phyloP scores from a whole-genome alignment of 2,797 vertebrate species.

The Sebastolobus altivelis region DNA sequence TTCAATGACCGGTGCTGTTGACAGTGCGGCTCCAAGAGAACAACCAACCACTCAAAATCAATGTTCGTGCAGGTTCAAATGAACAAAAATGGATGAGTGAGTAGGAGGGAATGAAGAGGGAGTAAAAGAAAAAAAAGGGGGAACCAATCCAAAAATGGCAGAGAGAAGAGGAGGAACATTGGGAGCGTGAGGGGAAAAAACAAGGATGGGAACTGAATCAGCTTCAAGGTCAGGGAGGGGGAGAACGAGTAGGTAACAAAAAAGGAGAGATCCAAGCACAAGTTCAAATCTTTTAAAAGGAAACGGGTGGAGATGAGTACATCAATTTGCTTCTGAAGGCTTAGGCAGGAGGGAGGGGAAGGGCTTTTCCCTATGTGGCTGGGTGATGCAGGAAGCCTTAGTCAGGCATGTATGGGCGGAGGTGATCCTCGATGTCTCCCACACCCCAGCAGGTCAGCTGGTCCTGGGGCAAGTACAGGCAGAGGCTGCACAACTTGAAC shows the following conservation, averaged over 20 bases:
- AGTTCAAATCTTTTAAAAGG: constrained; percentile 95
- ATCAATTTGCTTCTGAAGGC: constrained; percentile 92
- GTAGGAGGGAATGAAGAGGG: constrained; percentile 68
- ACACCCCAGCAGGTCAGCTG: constrained; percentile 99
- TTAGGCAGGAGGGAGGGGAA: constrained; percentile 68
- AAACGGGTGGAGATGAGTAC: constrained; percentile 91
- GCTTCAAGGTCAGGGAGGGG: constrained; percentile 73
- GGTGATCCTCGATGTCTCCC: constrained; percentile 99
- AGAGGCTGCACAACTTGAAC: constrained; percentile 99
- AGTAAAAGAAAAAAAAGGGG: constrained; percentile 41
- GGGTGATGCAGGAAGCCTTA: constrained; percentile 87
- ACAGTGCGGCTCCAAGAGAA: constrained; percentile 85
- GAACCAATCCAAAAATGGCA: constrained; percentile 78
- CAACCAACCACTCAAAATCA: constrained; percentile 88
- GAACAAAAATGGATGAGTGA: constrained; percentile 80
- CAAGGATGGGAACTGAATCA: constrained; percentile 78
- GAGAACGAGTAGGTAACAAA: constrained; percentile 70
- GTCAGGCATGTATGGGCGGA: constrained; percentile 98
- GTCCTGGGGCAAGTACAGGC: constrained; percentile 99
- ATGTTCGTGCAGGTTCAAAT: constrained; percentile 89
- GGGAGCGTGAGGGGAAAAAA: constrained; percentile 61
- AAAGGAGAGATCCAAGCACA: constrained; percentile 95
- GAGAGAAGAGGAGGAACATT: constrained; percentile 60
- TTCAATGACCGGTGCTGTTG: constrained; percentile 85
- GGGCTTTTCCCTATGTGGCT: constrained; percentile 90